Evolutionary conservation across 2,888 invertebrate species (phyloP), one percentile per base, ranked within the genome.

Genomic region (Portevinia maculata): DNA sequence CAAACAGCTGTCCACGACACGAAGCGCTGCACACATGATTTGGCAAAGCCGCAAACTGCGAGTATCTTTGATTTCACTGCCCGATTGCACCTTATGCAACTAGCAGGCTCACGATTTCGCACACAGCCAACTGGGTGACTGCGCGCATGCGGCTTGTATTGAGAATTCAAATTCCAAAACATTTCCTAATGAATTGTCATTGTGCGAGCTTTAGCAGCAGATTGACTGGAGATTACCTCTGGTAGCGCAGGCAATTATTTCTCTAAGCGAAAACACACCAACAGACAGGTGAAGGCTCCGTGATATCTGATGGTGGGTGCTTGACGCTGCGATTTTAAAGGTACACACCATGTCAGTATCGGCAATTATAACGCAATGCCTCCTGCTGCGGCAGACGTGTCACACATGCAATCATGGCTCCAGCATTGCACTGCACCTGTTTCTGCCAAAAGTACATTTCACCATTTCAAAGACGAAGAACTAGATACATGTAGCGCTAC

Each of bases 311-410:
- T 74, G 67, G 34, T 39, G 44, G 46, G 34, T 44, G 50, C 34
- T 59, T 52, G 78, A 37, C 60, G 48, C 74, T 57, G 74, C 50
- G 74, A 79, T 79, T 79, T 39, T 13, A 41, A 62, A 55, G 48
- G 60, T n/a, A n/a, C n/a, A n/a, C 34, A 34, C 67, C 60, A 75
- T 75, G 74, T 79, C 55, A 17, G 57, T 75, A 76, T 64, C 24
- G 44, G 70, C 48, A 76, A 76, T 65, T 65, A n/a, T n/a, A 78
- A 60, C 50, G 53, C 32, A 11, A 17, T 17, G 59, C 11, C 60
- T 50, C 81, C 70, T 60, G 81, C 76, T 83, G 81, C 19, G 81
- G 53, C 76, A 83, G 81, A 76, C 76, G 30, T 71, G 53, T 71
- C 70, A 55, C 81, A 81, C 59, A 44, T 70, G 70, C 71, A 28